Evolutionary conservation across 2,797 vertebrate genomes (phyloP), one percentile per base, ranked within the genome.

Genomic region (Yasuhikotakia modesta): DNA sequence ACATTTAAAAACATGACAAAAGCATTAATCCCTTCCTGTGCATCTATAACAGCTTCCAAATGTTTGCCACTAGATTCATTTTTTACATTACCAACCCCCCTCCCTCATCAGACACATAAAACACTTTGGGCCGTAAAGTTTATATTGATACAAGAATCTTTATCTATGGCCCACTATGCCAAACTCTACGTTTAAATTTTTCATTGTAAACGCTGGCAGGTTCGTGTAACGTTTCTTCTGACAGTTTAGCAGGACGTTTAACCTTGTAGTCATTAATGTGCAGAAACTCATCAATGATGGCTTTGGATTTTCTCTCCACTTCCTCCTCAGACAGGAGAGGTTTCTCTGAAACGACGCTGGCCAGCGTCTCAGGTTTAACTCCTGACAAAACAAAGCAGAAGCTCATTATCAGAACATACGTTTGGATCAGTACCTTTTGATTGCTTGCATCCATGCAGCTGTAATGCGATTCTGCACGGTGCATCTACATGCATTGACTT

Each of bases 261-360:
- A 97, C 98, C 96, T 98, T 98, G 86, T 94, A 95, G 90, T 99
- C 98, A 16, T 96, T 98, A 88, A 99, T 98, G 90, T 99, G 97
- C 83, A 99, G 92, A 88, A 98, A 99, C 88, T 99, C 98, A 66
- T 99, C 97, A 77, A 99, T 95, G 85, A 99, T 98, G 79, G 97
- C 92, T 88, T 92, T 96, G 72, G 94, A 97, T 84, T 97, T 99
- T 83, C 94, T 94, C 88, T 96, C 95, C 45, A 97, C 88, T 84
- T 97, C 96, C 74, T 96, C 96, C 79, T 96, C 96, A 52, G 96
- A 94, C 63, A 96, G 79, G 0, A 83, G 83, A 39, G 92, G 86
- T 87, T 92, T 95, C 77, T 95, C 94, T n/a, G 89, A 86, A 17
- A 48, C 88, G 60, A 87, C 89, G 79, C 88, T 80, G 74, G 85